Base-by-base conservation (phyloP, 1,140 invertebrate genomes). In the Camponotus vicinus region DNA sequence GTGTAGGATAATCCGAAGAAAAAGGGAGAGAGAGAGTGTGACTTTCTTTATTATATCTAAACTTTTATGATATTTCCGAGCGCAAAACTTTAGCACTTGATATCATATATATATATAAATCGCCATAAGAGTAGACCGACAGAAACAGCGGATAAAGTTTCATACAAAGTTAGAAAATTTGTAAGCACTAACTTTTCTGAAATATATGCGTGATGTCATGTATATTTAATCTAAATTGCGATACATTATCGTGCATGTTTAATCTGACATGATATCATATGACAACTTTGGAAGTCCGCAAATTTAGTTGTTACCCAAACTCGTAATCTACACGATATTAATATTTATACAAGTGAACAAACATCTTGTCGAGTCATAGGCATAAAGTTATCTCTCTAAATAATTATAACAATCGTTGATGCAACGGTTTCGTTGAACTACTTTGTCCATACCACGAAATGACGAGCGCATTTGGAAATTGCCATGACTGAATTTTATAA, bases 241-340 rank as follows among this genome's bases (percentile, higher is more conserved):
- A 11, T 11, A 67, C 40, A 52, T 15, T 27, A 42, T 57, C 49
- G 37, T 27, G 37, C 52, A 18, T 52, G 3, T 3, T 61, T n/a
- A 42, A 61, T 73, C 67, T 75, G 49, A 83, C 21, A 27, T 2
- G 5, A 5, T 21, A 32, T 27, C 18, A 7, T 40, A 37, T 8
- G 3, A 55, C 8, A 83, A 61, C 67, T 83, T 61, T 15, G 6
- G 34, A 34, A 27, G 2, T 11, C 11, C 27, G 49, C 55, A 83
- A 83, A 69, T 75, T 75, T 75, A 73, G 42, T 83, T 40, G 57
- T 21, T 18, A 75, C 21, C 0, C 32, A 27, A 83, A 75, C 40
- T 83, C 55, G 18, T 40, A 75, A 82, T 9, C 7, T 21, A 8
- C 5, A 2, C 7, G 11, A 8, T 80, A 73, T 73, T 52, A 59